Evolutionary conservation across 2,113 vertebrate genomes (phyloP), one percentile per base, ranked within the genome.

Genomic region (Paradisaea rubra): DNA sequence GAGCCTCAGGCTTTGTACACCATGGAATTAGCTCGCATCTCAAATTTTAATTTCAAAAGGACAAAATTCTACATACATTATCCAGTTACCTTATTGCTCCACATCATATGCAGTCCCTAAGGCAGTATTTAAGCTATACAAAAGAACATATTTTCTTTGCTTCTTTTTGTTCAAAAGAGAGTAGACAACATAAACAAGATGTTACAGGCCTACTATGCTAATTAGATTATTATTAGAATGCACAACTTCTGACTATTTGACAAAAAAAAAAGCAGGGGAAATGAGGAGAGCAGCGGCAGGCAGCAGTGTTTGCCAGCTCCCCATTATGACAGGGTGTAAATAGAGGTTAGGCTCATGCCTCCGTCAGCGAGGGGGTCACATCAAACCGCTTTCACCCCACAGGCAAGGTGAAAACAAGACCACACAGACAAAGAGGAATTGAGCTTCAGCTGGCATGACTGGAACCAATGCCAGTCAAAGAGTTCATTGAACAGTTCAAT

Each of bases 401-500:
- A 96, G 95, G 94, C 95, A 96, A 95, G 96, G 96, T 95, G 96
- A 96, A 97, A 96, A 95, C 95, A 95, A 96, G 93, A 97, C 94
- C 94, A 95, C 96, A 96, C 95, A 97, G 92, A 97, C 96, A 97
- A 97, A 97, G 95, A 96, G 94, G 96, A 97, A 96, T 91, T 97
- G 95, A 97, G 90, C 91, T 96, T 97, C 96, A 95, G 94, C 94
- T 96, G 95, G 94, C 96, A 97, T 95, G 95, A 97, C 96, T 97
- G 95, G 96, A 97, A 97, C 96, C 94, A 97, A 95, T 97, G 96
- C 94, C 96, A 95, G 94, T 95, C 96, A 96, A 97, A 97, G 95
- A 96, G 96, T 95, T 96, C 96, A 97, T 93, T 94, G 95, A 97
- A 92, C 91, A 96, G 96, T 96, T 96, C 96, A 95, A 96, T 96